Percentiles rank a stretch among this genome's conserved stretches.
These are phyloP conservation scores for Anolis apletophallus DNA, from an alignment of 2,797 vertebrate species.

Conservation along the genomic window DNA sequence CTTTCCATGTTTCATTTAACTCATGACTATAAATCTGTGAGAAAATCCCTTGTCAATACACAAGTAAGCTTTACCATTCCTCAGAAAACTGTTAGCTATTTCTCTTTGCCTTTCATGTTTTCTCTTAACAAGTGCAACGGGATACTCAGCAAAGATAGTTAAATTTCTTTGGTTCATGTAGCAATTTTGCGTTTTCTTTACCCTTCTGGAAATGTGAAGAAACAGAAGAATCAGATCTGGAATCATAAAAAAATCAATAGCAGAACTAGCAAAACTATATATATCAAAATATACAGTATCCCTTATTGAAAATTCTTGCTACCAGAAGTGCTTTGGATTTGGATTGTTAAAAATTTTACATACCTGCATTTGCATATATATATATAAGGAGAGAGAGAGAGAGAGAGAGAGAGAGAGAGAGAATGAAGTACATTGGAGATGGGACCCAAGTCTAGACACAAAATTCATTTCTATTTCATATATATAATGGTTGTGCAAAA, in stretches of 20 bases:
- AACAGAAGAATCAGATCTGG: conserved; percentile 6
- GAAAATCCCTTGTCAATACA: conserved; percentile 45
- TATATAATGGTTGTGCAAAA: too few relatives aligned
- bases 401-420: too few relatives aligned
- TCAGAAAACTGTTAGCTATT: conserved; percentile 39
- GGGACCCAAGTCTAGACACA: too few relatives aligned
- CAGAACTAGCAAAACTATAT: conserved; percentile 41
- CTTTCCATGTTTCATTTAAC: conserved; percentile 48
- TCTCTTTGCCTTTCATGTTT: conserved; percentile 41
- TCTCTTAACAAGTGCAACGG: conserved; percentile 41
- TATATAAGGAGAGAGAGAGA: too few relatives aligned
- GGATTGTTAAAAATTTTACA: too few relatives aligned
- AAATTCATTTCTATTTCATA: too few relatives aligned
- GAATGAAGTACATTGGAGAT: too few relatives aligned
- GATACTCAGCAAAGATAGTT: conserved; percentile 40
- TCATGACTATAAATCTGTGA: conserved; percentile 29
- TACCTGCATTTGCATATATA: too few relatives aligned
- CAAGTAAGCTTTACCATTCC: conserved; percentile 31
- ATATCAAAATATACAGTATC: too few relatives aligned
- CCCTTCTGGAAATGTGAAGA: conserved; percentile 43
- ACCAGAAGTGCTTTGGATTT: too few relatives aligned
- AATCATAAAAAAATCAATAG: conserved; percentile 47
- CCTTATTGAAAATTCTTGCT: too few relatives aligned
- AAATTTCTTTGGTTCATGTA: conserved; percentile 44
- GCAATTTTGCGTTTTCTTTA: conserved; percentile 40